These are phyloP conservation scores for Chironex yamaguchii DNA, from an alignment of 30 jellyfish, hydroid and myxozoan genomes.

Conservation along the genomic window DNA sequence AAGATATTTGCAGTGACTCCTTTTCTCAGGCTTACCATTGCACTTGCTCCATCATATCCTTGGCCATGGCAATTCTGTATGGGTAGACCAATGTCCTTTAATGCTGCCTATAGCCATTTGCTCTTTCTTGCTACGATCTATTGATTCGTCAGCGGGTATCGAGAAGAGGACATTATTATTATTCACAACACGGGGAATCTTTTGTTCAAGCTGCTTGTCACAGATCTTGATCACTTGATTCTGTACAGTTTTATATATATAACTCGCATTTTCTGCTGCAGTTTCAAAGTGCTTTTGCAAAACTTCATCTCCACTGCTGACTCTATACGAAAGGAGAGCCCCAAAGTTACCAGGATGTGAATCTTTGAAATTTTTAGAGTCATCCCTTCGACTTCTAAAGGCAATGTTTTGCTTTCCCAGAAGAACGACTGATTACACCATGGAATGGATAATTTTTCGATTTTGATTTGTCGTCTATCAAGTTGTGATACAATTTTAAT, in stretches of 20 bases:
- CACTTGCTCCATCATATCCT: constrained; percentile 67
- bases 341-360: constrained; percentile 62
- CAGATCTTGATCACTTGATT: constrained; percentile 41
- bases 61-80: constrained; percentile 62
- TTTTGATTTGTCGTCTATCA: background rate
- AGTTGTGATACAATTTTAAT: constrained; percentile 4
- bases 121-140: constrained; percentile 47
- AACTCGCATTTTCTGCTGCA: constrained; percentile 69
- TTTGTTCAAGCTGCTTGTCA: constrained; percentile 41
- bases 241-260: constrained; percentile 61
- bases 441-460: constrained; percentile 4
- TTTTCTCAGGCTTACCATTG: constrained; percentile 39
- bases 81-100: constrained; percentile 26
- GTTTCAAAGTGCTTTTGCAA: constrained; percentile 35
- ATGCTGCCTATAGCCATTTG: constrained; percentile 46
- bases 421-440: constrained; percentile 24
- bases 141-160: constrained; percentile 46
- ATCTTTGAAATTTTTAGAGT: background rate
- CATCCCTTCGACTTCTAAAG: constrained; percentile 47
- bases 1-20: constrained; percentile 51
- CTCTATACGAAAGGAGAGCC: constrained; percentile 60
- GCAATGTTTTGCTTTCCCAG: constrained; percentile 46
- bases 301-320: constrained; percentile 52
- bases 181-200: background rate
- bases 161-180: constrained; percentile 12